phyloP scores from a whole-genome alignment of 2,113 vertebrate genomes.

The Turdus rufiventris region DNA sequence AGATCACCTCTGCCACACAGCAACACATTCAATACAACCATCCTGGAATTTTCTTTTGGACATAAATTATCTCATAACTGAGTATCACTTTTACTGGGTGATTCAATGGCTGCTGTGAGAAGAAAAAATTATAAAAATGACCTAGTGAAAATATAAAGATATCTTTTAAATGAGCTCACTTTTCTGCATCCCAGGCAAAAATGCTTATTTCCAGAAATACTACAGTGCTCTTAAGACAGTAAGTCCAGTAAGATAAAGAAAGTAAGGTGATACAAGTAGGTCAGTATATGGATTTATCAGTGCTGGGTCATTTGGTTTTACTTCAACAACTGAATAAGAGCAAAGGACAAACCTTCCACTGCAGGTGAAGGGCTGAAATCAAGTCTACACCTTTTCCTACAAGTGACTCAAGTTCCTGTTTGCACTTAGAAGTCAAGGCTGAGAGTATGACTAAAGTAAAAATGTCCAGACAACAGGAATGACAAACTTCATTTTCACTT shows the following conservation, averaged over 20 bases:
- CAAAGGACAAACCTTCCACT: neutral
- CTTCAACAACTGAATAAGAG: neutral
- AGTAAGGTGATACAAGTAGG: neutral
- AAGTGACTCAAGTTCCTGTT: conserved; percentile 37
- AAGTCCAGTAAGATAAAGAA: neutral
- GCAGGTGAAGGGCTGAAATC: neutral
- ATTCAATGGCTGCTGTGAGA: neutral
- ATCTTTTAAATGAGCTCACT: neutral
- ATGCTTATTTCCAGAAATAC: neutral
- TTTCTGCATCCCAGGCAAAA: neutral
- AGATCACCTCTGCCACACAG: neutral
- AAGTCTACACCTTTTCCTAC: neutral
- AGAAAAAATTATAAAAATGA: neutral
- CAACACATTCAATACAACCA: neutral
- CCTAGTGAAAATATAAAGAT: neutral
- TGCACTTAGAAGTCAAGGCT: conserved; percentile 1
- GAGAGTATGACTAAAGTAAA: neutral
- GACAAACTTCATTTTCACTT: neutral
- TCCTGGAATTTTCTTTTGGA: neutral
- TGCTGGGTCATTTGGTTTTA: neutral
- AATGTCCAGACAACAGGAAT: neutral
- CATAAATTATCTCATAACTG: neutral
- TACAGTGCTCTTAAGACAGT: neutral
- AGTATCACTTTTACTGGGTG: neutral
- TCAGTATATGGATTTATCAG: neutral